Evolutionary conservation across 2,113 vertebrate genomes (phyloP), one percentile per base, ranked within the genome.

Genomic region (Calidris pugnax): DNA sequence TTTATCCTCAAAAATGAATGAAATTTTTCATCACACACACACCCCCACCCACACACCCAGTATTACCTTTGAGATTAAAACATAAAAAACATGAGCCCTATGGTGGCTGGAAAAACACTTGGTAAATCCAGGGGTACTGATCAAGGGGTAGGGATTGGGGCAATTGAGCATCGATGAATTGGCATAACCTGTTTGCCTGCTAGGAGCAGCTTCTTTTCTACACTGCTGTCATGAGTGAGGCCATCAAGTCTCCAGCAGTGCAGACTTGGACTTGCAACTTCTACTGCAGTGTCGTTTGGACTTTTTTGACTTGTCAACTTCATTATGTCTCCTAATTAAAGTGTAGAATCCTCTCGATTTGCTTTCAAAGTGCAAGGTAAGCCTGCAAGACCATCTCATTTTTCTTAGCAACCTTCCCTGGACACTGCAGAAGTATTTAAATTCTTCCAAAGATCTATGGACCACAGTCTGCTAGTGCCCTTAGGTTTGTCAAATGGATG

Each of bases 401-500:
- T 87, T 75, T 75, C 80, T 89, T 66, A 91, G 30, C 45, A 73
- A 41, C 14, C 33, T 91, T 76, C 55, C 28, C 62, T 82, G 93
- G 66, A 91, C 63, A 14, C 33, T 66, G 71, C 17, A 89, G 78
- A 89, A 66, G 33, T 89, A 26, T 87, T 87, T 85, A 41, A 89
- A 89, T 87, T 91, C 81, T 91, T 45, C 74, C 89, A 85, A 71
- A 94, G 57, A 79, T 76, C 84, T 94, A 50, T 57, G 87, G 87
- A 91, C 35, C 91, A 87, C 63, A 67, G 35, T 51, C 33, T 80
- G 43, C 71, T 83, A 47, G 55, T 82, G 79, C 76, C 92, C 92
- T 97, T 83, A 75, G 85, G 89, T 85, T 83, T 87, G 69, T 90
- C 47, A 91, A 68, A 86, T 53, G 75, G 87, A 93, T 66, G 88